phyloP scores from a whole-genome alignment of 2,797 vertebrate genomes.

The Atherinosoma microstoma region DNA sequence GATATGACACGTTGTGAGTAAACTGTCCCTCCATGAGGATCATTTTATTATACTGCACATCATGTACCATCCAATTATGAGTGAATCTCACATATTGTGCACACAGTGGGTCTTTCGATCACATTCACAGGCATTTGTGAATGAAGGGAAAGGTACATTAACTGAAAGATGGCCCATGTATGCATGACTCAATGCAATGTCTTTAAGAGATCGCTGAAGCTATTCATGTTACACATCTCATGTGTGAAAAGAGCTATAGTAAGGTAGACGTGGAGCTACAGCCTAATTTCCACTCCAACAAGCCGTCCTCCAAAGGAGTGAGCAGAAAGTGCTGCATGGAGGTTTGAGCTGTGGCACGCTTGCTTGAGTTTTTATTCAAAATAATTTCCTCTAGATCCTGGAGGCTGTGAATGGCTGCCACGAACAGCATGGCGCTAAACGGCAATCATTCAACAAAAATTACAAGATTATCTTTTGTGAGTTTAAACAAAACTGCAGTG shows the following conservation, averaged over 20 bases:
- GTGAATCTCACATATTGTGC: no score
- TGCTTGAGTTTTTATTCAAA: no score
- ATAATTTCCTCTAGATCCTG: background rate
- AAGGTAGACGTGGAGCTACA: no score
- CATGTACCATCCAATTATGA: background rate
- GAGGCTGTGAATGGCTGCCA: background rate
- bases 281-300: background rate
- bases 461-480: conserved; percentile 15
- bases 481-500: conserved; percentile 32
- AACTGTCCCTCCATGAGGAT: background rate
- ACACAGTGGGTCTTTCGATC: no score
- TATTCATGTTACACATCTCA: background rate
- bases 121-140: no score
- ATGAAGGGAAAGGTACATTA: no score
- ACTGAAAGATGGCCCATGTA: no score
- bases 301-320: no score
- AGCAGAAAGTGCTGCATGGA: no score
- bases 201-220: background rate
- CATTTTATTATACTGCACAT: background rate
- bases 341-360: no score
- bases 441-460: conserved; percentile 9
- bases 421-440: background rate
- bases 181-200: background rate
- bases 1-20: background rate
- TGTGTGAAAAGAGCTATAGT: background rate